Evolutionary conservation across 2,113 vertebrate genomes (phyloP), one percentile per base, ranked within the genome.

Genomic region (Engraulis encrasicolus): DNA sequence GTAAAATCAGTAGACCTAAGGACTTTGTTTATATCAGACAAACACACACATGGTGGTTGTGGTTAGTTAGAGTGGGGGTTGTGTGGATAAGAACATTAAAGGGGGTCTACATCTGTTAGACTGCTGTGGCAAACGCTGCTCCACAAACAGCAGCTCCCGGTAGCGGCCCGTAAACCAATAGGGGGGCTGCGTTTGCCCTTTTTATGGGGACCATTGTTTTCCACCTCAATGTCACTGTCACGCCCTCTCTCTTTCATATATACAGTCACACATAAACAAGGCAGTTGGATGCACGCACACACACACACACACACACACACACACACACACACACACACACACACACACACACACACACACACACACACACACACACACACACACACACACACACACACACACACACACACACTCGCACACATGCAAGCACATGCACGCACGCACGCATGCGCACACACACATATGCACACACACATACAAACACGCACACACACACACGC

Each of bases 101-200:
- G 89, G 85, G 83, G 40, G n/a, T n/a, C 87, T 92, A 90, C 92
- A 93, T 93, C 92, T 93, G 92, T 91, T 91, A 87, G 91, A 89
- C 89, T 91, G 90, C 89, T 89, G 89, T 88, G 90, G 83, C 86
- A 92, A 93, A 94, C 90, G 90, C 78, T 48, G 58, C 23, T 66
- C 23, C 58, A 11, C 58, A 66, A 66, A 66, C 58, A 66, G 58
- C 23, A 27, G 27, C 27, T 23, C 58, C n/a, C n/a, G 27, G 58
- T 23, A 0, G 20, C n/a, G n/a, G 58, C 6, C 6, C 54, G 14
- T 18, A 18, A 18, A 7, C n/a, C n/a, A n/a, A 14, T n/a, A 11
- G 58, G 58, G 58, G 58, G n/a, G 12, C 6, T 1, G 7, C 23
- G 58, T 66, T 66, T 66, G 58, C 40, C 40, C 9, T 45, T 92